These are phyloP conservation scores for Caenorhabditis doughertyi DNA, from an alignment of 2,888 invertebrate species.

Conservation along the genomic window DNA sequence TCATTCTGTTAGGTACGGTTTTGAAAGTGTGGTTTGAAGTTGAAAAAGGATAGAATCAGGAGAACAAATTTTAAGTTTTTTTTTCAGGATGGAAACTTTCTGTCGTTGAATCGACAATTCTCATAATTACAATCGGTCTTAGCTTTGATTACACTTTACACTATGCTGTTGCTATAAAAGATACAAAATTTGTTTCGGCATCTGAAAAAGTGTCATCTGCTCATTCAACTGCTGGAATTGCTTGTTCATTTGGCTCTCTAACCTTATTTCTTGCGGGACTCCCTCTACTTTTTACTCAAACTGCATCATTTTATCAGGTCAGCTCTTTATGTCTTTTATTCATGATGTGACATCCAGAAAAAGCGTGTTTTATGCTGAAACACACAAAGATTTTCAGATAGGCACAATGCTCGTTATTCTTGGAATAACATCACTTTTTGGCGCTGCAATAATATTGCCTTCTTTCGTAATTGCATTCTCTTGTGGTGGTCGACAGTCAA, in stretches of 20 bases:
- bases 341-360: background rate
- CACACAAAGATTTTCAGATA: slow-evolving; percentile 52
- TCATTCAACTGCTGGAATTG: slow-evolving; percentile 66
- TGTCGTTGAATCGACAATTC: slow-evolving; percentile 81
- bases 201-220: slow-evolving; percentile 59
- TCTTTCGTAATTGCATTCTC: slow-evolving; percentile 55
- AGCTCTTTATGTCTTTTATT: background rate
- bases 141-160: slow-evolving; percentile 82
- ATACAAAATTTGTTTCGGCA: slow-evolving; percentile 33
- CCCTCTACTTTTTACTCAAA: slow-evolving; percentile 64
- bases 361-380: slow-evolving; percentile 26
- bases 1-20: slow-evolving; percentile 61
- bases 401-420: slow-evolving; percentile 69
- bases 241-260: slow-evolving; percentile 61
- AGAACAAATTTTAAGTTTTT: too few species aligned
- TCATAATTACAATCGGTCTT: slow-evolving; percentile 80
- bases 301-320: slow-evolving; percentile 67
- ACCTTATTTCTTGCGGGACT: slow-evolving; percentile 66
- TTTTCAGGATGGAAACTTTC: slow-evolving; percentile 79
- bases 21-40: background rate
- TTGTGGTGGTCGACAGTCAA: slow-evolving; percentile 36
- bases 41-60: background rate
- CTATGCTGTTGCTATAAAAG: slow-evolving; percentile 66
- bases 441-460: slow-evolving; percentile 63
- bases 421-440: slow-evolving; percentile 61